Conservation (phyloP, 2,888 invertebrate genomes). For the Julus scanicus region DNA sequence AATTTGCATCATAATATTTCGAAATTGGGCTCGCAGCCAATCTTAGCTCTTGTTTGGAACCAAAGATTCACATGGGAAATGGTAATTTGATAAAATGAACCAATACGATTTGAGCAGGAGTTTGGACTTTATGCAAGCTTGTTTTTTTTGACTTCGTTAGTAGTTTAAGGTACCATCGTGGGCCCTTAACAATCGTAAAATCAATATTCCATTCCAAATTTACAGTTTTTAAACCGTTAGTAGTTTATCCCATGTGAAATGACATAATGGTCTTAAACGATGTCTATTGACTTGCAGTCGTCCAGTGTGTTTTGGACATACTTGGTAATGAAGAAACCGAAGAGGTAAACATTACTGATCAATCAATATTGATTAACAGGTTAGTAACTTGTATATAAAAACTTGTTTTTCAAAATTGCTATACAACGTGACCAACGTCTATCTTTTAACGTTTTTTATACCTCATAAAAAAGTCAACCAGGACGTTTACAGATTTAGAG, state of each 20-base stretch:
- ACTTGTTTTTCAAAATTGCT: too few species aligned
- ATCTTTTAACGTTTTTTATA: too few species aligned
- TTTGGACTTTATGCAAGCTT: neutral
- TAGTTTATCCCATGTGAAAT: neutral
- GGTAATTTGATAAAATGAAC: neutral
- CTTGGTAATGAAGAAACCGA: neutral
- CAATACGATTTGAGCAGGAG: neutral
- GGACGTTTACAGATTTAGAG: too few species aligned
- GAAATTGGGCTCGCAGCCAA: neutral
- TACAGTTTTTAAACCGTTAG: neutral
- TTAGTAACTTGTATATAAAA: neutral
- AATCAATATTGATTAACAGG: neutral
- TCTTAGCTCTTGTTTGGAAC: neutral
- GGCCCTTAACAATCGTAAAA: constrained; percentile 12
- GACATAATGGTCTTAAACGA: constrained; percentile 12
- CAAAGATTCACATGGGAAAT: neutral
- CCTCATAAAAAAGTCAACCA: too few species aligned
- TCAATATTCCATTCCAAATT: neutral
- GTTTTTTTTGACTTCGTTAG: neutral
- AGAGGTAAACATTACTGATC: neutral
- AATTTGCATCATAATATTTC: neutral
- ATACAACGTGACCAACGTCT: too few species aligned
- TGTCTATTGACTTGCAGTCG: neutral
- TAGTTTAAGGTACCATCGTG: neutral
- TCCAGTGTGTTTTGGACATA: neutral